These are phyloP conservation scores for Cepphus grylle DNA, from an alignment of 2,113 vertebrate species.

Conservation along the genomic window DNA sequence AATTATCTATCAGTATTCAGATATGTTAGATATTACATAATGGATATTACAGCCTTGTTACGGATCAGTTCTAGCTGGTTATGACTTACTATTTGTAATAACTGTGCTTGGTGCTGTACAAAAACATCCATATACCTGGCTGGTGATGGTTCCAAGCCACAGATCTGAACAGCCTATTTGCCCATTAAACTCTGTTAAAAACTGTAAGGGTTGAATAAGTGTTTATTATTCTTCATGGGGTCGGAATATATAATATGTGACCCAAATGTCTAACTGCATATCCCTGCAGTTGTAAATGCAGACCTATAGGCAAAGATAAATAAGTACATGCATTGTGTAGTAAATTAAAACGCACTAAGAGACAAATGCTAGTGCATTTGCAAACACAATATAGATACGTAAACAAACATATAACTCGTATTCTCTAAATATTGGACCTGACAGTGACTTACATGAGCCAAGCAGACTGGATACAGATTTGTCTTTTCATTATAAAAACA, in stretches of 20 bases:
- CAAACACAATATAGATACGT: not conserved
- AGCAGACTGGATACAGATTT: not conserved
- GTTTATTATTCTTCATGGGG: not conserved
- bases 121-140: not conserved
- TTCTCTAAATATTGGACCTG: not conserved
- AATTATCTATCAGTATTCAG: not conserved
- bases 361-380: not conserved
- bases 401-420: not conserved
- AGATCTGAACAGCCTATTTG: not conserved
- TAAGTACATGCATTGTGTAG: not conserved
- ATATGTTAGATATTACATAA: not conserved
- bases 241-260: not conserved
- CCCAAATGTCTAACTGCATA: not conserved
- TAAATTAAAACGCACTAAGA: not conserved
- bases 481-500: not conserved
- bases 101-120: not conserved
- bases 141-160: not conserved
- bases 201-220: not conserved
- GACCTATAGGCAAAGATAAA: not conserved
- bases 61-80: not conserved
- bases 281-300: not conserved
- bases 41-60: not conserved
- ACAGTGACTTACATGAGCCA: not conserved
- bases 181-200: constrained; percentile 11
- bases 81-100: not conserved